Evolutionary conservation across 1,140 invertebrate genomes (phyloP), one percentile per base, ranked within the genome.

Genomic region (Tetramorium simillimum): DNA sequence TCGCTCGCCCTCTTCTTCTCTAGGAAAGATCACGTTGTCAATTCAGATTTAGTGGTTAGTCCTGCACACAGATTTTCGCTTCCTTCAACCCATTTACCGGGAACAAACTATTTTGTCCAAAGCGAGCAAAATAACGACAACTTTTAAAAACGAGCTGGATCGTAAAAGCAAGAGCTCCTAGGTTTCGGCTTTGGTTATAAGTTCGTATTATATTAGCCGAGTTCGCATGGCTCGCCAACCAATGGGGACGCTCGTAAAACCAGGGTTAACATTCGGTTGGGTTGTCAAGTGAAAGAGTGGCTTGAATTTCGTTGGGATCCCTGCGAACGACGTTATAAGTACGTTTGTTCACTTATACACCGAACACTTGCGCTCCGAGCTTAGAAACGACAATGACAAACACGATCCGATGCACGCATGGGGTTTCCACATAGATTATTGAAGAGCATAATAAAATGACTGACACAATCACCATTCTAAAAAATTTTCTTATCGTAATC

Each of bases 131-230:
- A 93, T 94, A 94, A 94, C 93, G 92, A 95, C 88, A 94, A 94
- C 92, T 95, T 94, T 95, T 93, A 93, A 93, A 95, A 95, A 92
- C 91, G 93, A 93, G 92, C 91, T 88, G 91, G 92, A 91, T 95
- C 95, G 93, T 95, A 95, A 95, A 95, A 93, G 89, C 90, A 88
- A 92, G 88, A 93, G 92, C 92, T 95, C 92, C 93, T 94, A 94
- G 93, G 93, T 93, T 94, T 94, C 91, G 92, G 92, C 92, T 95
- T 94, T 93, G 92, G 93, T 94, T 95, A 95, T 95, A 95, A 95
- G 94, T 95, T 94, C 91, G 93, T 94, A 95, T 95, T 95, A 95
- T 95, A 94, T 95, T 95, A 95, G 94, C 89, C 91, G 92, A 92
- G 85, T 93, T 92, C 89, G 86, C 94, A 95, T 93, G 91, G 89